Base-by-base conservation (phyloP, 2,888 invertebrate genomes). In the Ariolimax columbianus region DNA sequence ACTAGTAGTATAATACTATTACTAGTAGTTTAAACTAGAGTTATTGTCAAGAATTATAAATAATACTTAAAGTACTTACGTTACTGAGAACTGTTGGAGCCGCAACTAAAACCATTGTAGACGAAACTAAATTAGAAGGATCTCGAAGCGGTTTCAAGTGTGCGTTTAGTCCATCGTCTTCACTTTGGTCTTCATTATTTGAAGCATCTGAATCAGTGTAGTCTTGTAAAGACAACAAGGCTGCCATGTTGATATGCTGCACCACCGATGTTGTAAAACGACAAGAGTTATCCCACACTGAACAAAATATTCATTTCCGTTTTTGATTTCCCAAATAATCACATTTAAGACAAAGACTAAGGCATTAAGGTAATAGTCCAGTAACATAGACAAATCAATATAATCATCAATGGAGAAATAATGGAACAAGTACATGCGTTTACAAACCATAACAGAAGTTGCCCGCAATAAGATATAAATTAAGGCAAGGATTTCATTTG, bases 11-110 rank as follows among this genome's bases (percentile, higher is more conserved):
- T n/a, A n/a, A n/a, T n/a, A 47, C 47, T 47, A 17, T 47, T 11
- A 7, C 47, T 47, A 7, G 9, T 47, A 47, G 47, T 17, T 47
- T 47, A 47, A 47, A 17, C 17, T 47, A 47, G n/a, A 47, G 47
- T 17, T 47, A 47, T 17, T 11, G 17, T 17, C 17, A 47, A 47
- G 9, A 47, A 47, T 17, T 47, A 47, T 17, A 47, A 47, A 47
- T 55, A 55, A 55, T 14, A 14, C 3, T 7, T 3, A 47, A 47
- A 47, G 17, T 47, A 43, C 85, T 84, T 88, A 93, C 97, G 88
- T 96, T 96, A 0, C 97, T 97, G 89, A 97, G 96, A 6, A 98
- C 97, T 72, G 96, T 95, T 0, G 98, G 98, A 0, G 98, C 97
- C 47, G 97, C 96, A 94, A 97, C 97, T 87, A 98, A 95, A 36